Evolutionary conservation across 2,888 invertebrate species (phyloP).

Genomic region (Leucozona laternaria): DNA sequence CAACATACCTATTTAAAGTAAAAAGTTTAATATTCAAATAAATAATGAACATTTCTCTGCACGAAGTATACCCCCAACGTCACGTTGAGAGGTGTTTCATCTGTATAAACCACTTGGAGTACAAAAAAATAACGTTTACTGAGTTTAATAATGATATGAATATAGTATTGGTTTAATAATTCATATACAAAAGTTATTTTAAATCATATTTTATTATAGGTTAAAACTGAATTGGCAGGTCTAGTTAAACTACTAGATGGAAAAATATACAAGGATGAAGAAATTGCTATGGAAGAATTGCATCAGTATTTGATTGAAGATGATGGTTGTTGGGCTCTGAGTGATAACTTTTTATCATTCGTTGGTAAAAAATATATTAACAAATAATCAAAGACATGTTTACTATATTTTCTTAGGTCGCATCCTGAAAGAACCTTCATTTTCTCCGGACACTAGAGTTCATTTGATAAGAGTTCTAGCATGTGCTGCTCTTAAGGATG

Average conservation of each 20-base stretch:
- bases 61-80: too few species aligned
- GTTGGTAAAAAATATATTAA: constrained; percentile 84
- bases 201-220: constrained; percentile 83
- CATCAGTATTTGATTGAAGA: constrained; percentile 94
- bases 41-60: too few species aligned
- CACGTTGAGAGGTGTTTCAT: too few species aligned
- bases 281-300: constrained; percentile 90
- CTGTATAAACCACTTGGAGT: too few species aligned
- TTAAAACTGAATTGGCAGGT: constrained; percentile 89
- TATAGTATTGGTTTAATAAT: neutral
- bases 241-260: constrained; percentile 89
- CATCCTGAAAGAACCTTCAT: constrained; percentile 86
- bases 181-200: neutral
- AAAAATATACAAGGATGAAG: constrained; percentile 90
- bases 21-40: too few species aligned
- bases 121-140: too few species aligned
- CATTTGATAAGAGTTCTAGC: constrained; percentile 89
- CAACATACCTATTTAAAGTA: too few species aligned
- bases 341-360: constrained; percentile 93
- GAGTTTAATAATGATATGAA: too few species aligned
- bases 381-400: neutral
- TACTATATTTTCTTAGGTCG: constrained; percentile 82
- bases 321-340: constrained; percentile 96
- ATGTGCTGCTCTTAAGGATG: constrained; percentile 92
- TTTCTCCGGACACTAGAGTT: constrained; percentile 87